A percentile compares a stretch with the other conserved stretches of the same genome.
phyloP scores from a whole-genome alignment of 2,113 vertebrate species.

The Rhinolophus sinicus region DNA sequence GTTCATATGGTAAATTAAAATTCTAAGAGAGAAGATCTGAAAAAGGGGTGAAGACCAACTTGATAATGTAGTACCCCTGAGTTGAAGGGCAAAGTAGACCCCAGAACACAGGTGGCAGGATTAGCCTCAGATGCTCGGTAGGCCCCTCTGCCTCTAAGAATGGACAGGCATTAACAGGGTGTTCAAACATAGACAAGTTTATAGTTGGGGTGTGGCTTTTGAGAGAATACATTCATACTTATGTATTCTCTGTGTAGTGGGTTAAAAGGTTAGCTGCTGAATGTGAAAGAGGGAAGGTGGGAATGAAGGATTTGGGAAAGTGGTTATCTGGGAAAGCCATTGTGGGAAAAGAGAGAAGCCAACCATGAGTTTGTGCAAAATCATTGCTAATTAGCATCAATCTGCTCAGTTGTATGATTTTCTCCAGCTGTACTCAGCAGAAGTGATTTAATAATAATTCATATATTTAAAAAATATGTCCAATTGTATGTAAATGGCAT shows the following conservation, averaged over 20 bases:
- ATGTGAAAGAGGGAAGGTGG: not conserved
- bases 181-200: not conserved
- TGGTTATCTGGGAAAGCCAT: not conserved
- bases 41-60: not conserved
- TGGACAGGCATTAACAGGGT: not conserved
- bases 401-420: not conserved
- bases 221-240: not conserved
- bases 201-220: not conserved
- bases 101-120: not conserved
- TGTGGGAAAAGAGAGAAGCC: not conserved
- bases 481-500: slow-evolving; percentile 24
- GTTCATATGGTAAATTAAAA: not conserved
- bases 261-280: not conserved
- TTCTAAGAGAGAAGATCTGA: not conserved
- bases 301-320: not conserved
- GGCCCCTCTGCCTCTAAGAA: not conserved
- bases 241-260: not conserved
- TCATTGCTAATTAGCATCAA: not conserved
- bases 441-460: slow-evolving; percentile 1
- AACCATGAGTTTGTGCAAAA: not conserved
- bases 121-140: not conserved
- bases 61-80: not conserved
- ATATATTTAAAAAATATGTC: not conserved
- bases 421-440: not conserved
- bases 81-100: not conserved